Evolutionary conservation across 2,113 vertebrate genomes (phyloP), one percentile per base, ranked within the genome.

Genomic region (Zosterops hypoxanthus): DNA sequence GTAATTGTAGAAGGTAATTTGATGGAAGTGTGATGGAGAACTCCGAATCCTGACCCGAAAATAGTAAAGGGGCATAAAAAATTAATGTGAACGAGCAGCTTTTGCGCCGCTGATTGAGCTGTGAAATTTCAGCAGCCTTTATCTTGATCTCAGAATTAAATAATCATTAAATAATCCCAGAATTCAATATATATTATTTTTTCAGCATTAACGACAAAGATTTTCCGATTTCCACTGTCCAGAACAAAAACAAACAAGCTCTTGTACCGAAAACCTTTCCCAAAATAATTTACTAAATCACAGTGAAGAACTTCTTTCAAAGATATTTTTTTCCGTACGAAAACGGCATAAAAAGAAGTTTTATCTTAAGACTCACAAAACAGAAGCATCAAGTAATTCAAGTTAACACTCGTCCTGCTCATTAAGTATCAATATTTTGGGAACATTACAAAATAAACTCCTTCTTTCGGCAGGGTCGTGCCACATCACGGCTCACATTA

Each of bases 131-230:
- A 93, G 82, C 47, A 85, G 77, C 49, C 68, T 97, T 97, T 95
- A 97, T 96, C 96, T 96, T 97, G 91, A 95, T 93, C 94, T 94
- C 41, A 64, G 56, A 92, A 92, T 97, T 94, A 96, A 95, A 96
- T 93, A 96, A 95, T 81, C 88, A 78, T 39, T 39, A 39, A 39
- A 39, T 39, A 39, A 95, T 93, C 94, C 92, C 41, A 64, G 56
- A 92, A 92, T 97, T 94, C 95, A 95, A 96, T 93, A 96, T 80
- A 75, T 81, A 71, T 66, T 95, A 88, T 95, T 93, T 94, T 95
- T 88, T 68, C 65, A 94, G 63, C 46, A 84, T 91, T 96, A 94
- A 46, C 33, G 60, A 89, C 78, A 89, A 92, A 85, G 70, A 55
- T 92, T 83, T 86, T 78, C 72, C 41, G 53, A 89, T 79, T 91